phyloP scores from a whole-genome alignment of 2,888 invertebrate species.

The Luperina nickerlii region DNA sequence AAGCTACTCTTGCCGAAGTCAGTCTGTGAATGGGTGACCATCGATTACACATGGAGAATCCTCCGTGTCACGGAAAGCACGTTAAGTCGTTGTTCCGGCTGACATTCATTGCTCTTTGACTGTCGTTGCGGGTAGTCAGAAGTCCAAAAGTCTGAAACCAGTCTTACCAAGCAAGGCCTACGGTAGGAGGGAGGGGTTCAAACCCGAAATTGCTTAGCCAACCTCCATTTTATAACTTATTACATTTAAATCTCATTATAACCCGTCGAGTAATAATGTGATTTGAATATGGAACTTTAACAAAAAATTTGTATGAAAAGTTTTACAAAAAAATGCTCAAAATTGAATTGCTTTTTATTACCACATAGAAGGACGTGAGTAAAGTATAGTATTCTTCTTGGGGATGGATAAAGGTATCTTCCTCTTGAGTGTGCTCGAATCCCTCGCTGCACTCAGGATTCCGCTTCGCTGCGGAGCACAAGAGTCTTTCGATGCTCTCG shows the following conservation, averaged over 20 bases:
- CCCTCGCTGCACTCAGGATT: neutral
- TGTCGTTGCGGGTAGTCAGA: too few species aligned
- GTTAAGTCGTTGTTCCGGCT: too few species aligned
- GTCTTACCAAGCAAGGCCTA: too few species aligned
- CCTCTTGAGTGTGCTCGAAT: neutral
- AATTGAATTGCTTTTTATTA: neutral
- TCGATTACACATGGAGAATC: too few species aligned
- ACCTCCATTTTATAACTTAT: too few species aligned
- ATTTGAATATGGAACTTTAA: neutral
- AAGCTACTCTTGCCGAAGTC: too few species aligned
- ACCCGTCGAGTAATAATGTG: neutral
- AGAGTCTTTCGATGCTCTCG: neutral
- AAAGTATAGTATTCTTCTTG: neutral
- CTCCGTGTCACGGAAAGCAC: too few species aligned
- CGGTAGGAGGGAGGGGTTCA: too few species aligned
- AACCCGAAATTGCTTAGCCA: too few species aligned
- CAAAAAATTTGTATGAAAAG: neutral
- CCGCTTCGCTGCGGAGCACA: neutral
- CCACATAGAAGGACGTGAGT: neutral
- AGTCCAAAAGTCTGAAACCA: too few species aligned
- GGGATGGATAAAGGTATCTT: neutral
- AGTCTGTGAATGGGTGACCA: too few species aligned
- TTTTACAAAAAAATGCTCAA: neutral
- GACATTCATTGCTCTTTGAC: too few species aligned
- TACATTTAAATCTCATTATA: neutral